Conservation (phyloP, 2,113 vertebrate species). For the Bubo scandiacus region DNA sequence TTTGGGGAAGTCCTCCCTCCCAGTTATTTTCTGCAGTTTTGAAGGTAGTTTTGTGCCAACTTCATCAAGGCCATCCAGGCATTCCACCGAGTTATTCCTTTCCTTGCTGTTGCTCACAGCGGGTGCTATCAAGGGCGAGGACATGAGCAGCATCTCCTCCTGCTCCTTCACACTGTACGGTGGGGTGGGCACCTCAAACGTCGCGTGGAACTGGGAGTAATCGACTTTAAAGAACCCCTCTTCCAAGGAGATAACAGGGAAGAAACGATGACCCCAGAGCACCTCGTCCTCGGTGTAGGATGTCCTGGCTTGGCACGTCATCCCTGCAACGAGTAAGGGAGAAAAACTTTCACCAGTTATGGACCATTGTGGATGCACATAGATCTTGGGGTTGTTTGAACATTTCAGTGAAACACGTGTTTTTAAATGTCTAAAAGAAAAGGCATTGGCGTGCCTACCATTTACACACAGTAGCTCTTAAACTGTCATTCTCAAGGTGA, state of each 20-base stretch:
- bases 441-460: no score
- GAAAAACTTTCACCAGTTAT: not conserved
- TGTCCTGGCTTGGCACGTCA: conserved; percentile 98
- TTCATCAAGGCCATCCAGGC: conserved; percentile 92
- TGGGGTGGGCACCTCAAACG: conserved; percentile 94
- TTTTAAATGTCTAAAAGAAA: not conserved
- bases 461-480: not conserved
- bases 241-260: conserved; percentile 96
- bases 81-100: conserved; percentile 91
- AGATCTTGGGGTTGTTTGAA: fast-evolving
- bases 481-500: not conserved
- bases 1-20: conserved; percentile 93
- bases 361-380: fast-evolving
- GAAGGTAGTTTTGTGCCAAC: conserved; percentile 88
- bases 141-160: conserved; percentile 95
- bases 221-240: conserved; percentile 99
- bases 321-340: conserved; percentile 78
- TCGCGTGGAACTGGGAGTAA: conserved; percentile 99
- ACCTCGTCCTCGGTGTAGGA: conserved; percentile 99
- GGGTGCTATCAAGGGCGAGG: conserved; percentile 94
- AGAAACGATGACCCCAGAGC: conserved; percentile 98
- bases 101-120: conserved; percentile 95
- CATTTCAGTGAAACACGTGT: fast-evolving
- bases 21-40: conserved; percentile 97
- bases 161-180: conserved; percentile 98